Base-by-base conservation (phyloP, 2,888 invertebrate genomes). In the Lasius platythorax region DNA sequence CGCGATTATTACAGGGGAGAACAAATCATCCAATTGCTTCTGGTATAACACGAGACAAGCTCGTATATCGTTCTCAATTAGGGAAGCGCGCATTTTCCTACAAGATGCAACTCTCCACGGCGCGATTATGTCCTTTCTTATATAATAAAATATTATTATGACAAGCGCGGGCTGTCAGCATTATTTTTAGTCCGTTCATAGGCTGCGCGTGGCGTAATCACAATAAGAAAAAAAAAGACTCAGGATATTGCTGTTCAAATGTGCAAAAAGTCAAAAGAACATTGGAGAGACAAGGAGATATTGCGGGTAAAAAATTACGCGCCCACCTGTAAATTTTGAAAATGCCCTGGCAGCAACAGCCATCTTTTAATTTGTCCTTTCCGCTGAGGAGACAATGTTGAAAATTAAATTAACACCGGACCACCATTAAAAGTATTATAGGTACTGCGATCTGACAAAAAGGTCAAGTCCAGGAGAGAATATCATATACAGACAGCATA, bases 291-390 rank as follows among this genome's bases (percentile, higher is more conserved):
- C 50, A 53, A 37, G 63, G 23, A 70, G 46, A 73, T 33, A 40
- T 63, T 76, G 2, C 56, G 43, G 40, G 5, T 12, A 82, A 15
- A 43, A 30, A 70, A 72, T 53, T 15, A 11, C 15, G 58, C 33
- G 12, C 92, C 91, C 86, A 94, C 95, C 94, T 93, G 95, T 90
- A 82, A 95, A 91, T 93, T 94, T 94, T 83, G 94, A 93, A 89
- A 95, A 92, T 84, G 93, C 93, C 87, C 94, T 94, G 83, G 92
- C 92, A 92, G 94, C 94, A 87, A 94, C 94, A 92, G 95, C 94
- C 95, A 95, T 95, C 89, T 93, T 94, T 89, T 64, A 82, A 84
- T 83, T 88, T 82, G 87, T 87, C 83, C 87, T 84, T 83, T 84
- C 67, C 70, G 63, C 56, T 85, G 68, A 86, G 76, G 70, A 88